Evolutionary conservation across 2,113 vertebrate species (phyloP), one percentile per base, ranked within the genome.

Genomic region (Pachyramphus minor): DNA sequence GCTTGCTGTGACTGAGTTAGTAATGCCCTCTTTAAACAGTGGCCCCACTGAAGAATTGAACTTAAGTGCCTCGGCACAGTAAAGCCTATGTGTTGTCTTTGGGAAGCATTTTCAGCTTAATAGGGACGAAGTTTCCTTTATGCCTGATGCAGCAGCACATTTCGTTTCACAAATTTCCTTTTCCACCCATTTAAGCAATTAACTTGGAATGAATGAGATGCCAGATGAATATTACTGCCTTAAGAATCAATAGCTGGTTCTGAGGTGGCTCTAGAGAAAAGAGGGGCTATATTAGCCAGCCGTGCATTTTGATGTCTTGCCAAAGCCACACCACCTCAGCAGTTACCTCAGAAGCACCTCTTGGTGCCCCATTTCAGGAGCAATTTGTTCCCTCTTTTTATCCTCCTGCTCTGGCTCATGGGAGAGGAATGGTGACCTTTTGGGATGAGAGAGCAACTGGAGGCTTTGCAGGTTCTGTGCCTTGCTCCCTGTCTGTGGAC

Each of bases 31-130:
- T 95, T 96, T 89, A 87, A 95, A 96, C 96, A 96, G 88, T 84
- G 85, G 93, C 66, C 72, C 76, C 93, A 96, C 88, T 97, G 96
- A 96, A 97, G 96, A 97, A 97, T 96, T 95, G 93, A 92, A 90
- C 93, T 92, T 56, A 92, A 96, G 96, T 94, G 90, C 95, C 95
- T 97, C 39, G 2, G 92, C 90, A 93, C 85, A 90, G 96, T 84
- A 89, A 96, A 96, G 85, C 92, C 73, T 37, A 89, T 75, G 93
- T 96, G 96, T 97, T 97, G 93, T 95, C 92, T 96, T 97, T 97
- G 96, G 96, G 96, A 97, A 96, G 88, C 88, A 89, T 96, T 97
- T 96, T 94, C 85, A 95, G 76, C 92, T 94, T 96, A 96, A 94
- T 68, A 94, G 90, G 85, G 76, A 95, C 5, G 64, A 90, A 81